These are phyloP conservation scores for Zaprionus taronus DNA, from an alignment of 1,140 invertebrate species.

Conservation along the genomic window DNA sequence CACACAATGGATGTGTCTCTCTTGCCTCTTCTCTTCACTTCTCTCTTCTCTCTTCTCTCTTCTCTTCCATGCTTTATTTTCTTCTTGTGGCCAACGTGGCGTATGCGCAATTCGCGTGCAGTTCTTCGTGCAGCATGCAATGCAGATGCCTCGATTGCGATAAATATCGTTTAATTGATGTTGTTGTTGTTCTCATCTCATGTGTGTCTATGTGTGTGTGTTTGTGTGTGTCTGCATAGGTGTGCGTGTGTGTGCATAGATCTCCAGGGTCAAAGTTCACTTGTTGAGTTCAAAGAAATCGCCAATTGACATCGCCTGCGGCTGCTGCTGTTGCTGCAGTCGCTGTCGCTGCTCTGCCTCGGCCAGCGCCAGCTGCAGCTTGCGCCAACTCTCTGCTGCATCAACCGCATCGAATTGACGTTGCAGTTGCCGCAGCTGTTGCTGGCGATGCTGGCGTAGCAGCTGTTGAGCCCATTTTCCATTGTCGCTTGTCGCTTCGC, in stretches of 20 bases:
- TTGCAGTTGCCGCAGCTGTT: conserved; percentile 48
- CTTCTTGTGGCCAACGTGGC: conserved; percentile 16
- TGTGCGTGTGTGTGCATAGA: conserved; percentile 18
- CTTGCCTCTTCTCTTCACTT: conserved; percentile 2
- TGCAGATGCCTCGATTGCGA: conserved; percentile 45
- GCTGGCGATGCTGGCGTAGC: conserved; percentile 62
- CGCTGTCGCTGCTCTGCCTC: conserved; percentile 54
- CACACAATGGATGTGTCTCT: not conserved
- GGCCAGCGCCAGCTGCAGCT: conserved; percentile 57
- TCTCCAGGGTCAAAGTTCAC: conserved; percentile 49
- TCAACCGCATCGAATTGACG: conserved; percentile 49
- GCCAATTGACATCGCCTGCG: conserved; percentile 38
- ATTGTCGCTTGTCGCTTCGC: conserved; percentile 11
- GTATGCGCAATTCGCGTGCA: conserved; percentile 40
- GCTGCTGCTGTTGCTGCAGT: conserved; percentile 36
- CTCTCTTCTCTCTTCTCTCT: not conserved
- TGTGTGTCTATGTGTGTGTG: conserved; percentile 6
- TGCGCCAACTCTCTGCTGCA: conserved; percentile 70
- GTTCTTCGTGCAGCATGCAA: conserved; percentile 59
- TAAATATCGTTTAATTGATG: conserved; percentile 74
- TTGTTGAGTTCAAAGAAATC: conserved; percentile 65
- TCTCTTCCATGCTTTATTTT: not conserved
- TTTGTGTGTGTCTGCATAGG: not conserved
- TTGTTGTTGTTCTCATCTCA: conserved; percentile 17
- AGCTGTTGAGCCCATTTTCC: conserved; percentile 64